Base-by-base conservation (phyloP, 2,113 vertebrate genomes). In the Megaleporinus macrocephalus region DNA sequence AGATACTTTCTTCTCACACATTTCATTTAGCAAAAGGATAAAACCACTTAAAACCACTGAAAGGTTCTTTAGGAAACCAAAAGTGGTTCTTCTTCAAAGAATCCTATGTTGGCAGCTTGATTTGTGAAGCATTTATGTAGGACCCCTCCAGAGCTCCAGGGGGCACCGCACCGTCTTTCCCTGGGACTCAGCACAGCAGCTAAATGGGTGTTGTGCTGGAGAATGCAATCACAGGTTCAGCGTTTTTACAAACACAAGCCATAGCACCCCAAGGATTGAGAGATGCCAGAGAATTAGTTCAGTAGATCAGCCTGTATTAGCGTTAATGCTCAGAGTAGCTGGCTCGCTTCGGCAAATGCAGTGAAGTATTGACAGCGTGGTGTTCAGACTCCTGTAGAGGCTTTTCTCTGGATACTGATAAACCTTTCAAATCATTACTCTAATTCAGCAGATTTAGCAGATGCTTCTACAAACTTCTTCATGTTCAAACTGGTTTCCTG, bases 201-300 rank as follows among this genome's bases (percentile, higher is more conserved):
- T 2, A 63, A 75, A 65, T 59, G 71, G 73, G 47, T 55, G 66
- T 27, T 53, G 33, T 20, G 71, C 74, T 81, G 75, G 22, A 5
- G 55, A 82, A 84, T 73, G 53, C 68, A 73, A 65, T 70, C 76
- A 76, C 59, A 74, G 71, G 29, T n/a, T 47, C 74, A 78, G 59
- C 10, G 41, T 10, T 53, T 79, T 77, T 73, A 55, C 29, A 57
- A 57, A 79, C 63, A 29, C n/a, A 15, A 44, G 70, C 71, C 36
- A 68, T 81, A 82, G 55, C 59, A 47, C 22, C 76, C 72, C 68
- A 27, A 55, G 44, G 63, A 79, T 5, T 14, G 20, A 70, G 57
- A 62, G 44, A 24, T 78, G 36, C 76, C 84, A 36, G 71, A 33
- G 62, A 80, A 44, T 44, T 68, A 61, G 27, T 73, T 12, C n/a